Conservation (phyloP, 2,888 invertebrate genomes). For the Pollenia griseotomentosa region DNA sequence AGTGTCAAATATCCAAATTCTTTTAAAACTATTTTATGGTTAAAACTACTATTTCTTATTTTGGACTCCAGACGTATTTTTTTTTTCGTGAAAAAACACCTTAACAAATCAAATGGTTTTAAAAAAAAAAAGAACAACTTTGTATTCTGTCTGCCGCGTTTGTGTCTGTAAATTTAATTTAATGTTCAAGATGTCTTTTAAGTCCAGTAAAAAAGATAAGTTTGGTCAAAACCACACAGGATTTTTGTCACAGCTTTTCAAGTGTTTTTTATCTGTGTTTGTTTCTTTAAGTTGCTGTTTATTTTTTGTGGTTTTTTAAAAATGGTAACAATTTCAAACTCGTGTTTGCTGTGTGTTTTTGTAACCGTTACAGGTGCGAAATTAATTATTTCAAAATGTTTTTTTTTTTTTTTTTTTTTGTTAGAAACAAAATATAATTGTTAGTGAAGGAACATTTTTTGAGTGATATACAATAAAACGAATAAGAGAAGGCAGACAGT, state of each 20-base stretch:
- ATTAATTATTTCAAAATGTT: constrained; percentile 53
- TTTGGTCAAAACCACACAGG: constrained; percentile 35
- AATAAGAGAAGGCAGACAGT: too few relatives aligned
- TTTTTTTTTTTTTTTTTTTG: too few relatives aligned
- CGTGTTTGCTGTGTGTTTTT: constrained; percentile 36
- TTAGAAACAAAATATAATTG: constrained; percentile 20
- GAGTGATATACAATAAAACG: too few relatives aligned
- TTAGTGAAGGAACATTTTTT: not conserved
- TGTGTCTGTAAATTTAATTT: constrained; percentile 25
- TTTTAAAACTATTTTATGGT: not conserved
- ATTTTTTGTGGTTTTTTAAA: constrained; percentile 5
- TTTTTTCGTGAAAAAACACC: not conserved
- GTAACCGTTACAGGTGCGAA: constrained; percentile 59
- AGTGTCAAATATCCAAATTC: constrained; percentile 19
- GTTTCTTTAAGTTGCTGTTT: not conserved
- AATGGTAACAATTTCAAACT: constrained; percentile 50
- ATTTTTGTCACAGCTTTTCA: not conserved
- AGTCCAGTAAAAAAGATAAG: not conserved
- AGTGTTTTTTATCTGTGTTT: not conserved
- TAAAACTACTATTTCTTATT: not conserved
- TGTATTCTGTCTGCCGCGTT: not conserved
- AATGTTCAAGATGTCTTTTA: constrained; percentile 36
- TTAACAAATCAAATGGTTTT: constrained; percentile 23
- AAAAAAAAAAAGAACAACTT: not conserved
- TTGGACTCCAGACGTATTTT: not conserved